Evolutionary conservation across 2,888 invertebrate species (phyloP), one percentile per base, ranked within the genome.

Genomic region (Agrypnus murinus): DNA sequence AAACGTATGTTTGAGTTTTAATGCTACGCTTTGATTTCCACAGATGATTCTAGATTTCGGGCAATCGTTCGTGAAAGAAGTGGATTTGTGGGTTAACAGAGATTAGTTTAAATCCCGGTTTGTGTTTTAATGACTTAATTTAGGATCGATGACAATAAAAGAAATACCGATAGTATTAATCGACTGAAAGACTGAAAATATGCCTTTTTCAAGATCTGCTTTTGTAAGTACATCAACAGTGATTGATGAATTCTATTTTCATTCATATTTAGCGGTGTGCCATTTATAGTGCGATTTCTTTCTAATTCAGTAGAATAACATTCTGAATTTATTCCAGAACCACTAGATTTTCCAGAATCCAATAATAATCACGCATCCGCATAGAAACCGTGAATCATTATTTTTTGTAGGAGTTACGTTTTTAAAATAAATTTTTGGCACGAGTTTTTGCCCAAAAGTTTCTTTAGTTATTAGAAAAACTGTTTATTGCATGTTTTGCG

Each of bases 131-230:
- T 58, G 58, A 43, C 2, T 7, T 14, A 43, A 58, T 31, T n/a
- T 40, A 14, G 25, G n/a, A 40, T 58, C 40, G 1, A 58, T 58
- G 58, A 12, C 40, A 25, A 31, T 19, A 31, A 25, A 25, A 31
- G 19, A 19, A 25, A 25, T 19, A n/a, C 45, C 43, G 38, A 17
- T 50, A 36, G 40, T 34, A 48, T 53, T 59, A 59, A 50, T 15
- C 14, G 19, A 15, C 25, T 65, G 46, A 63, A 25, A 65, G 53
- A 62, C 64, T 73, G 67, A 66, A n/a, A 74, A 36, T 66, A 78
- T 78, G 78, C 73, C 78, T 57, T 78, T 77, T 76, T 72, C 78
- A 70, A 74, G 76, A 74, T 73, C 77, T 40, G 65, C 74, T 72
- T 77, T 77, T 75, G 78, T 78, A 75, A 78, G 78, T 78, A 75